Base-by-base conservation (phyloP, 1,140 invertebrate genomes). In the Diorhabda sublineata region DNA sequence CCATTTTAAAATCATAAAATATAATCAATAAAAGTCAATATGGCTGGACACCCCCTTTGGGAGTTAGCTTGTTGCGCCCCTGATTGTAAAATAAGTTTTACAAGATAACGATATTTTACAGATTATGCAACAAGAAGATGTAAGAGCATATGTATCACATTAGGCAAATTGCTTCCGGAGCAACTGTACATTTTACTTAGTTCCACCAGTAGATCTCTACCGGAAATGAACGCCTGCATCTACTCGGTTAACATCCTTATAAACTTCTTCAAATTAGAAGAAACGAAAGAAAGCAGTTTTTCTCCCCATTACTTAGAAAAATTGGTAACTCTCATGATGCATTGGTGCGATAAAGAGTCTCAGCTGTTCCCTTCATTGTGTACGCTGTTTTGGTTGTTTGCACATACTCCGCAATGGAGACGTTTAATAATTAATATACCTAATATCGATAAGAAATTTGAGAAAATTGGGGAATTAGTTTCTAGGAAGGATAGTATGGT, bases 361-460 rank as follows among this genome's bases (percentile, higher is more conserved):
- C 80, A 83, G 26, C 76, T 89, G 45, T 88, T 88, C 67, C 84
- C 86, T 66, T 84, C 85, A 11, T 75, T 89, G 5, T 85, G 85
- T 56, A 89, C 88, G 0, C 83, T 89, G 11, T 76, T 89, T 43
- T 90, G 87, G 87, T 77, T 89, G 9, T 88, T 88, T 76, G 81
- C 84, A 4, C 76, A 78, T 42, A 72, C 73, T 56, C 42, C 71
- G 0, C 45, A 72, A 67, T 77, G 75, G 69, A 77, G 74, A 63
- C 67, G 68, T 58, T n/a, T 65, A 5, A 76, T 79, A 11, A 2
- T 68, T 3, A n/a, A 41, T 6, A 42, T 77, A n/a, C 78, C 78
- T 3, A 76, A 78, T 67, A 68, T 78, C 11, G 3, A 64, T 0
- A 69, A 73, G 5, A 74, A 65, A 66, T 47, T 81, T 7, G 5